A percentile compares a stretch with the other conserved stretches of the same genome.
phyloP scores from a whole-genome alignment of 2,797 vertebrate species.

The Aplochiton taeniatus region DNA sequence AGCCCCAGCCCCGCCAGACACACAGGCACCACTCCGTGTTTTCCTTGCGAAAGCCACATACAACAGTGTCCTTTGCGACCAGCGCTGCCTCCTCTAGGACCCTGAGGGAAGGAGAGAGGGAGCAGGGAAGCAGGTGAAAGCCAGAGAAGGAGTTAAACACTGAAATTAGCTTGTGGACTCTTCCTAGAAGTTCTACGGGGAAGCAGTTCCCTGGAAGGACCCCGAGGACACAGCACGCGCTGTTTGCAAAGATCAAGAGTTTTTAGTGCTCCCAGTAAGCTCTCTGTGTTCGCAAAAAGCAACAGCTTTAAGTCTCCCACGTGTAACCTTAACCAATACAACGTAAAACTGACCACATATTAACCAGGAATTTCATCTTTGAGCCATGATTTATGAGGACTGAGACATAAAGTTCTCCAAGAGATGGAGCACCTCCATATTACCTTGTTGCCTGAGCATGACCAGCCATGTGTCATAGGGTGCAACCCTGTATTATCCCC shows the following conservation, averaged over 20 bases:
- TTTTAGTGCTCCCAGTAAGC: constrained; percentile 15
- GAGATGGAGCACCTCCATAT: constrained; percentile 15
- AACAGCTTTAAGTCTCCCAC: background rate
- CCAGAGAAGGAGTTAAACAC: constrained; percentile 12
- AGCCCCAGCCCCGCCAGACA: constrained; percentile 93
- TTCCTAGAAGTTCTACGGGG: constrained; percentile 41
- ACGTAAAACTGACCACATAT: background rate
- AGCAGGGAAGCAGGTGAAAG: constrained; percentile 21
- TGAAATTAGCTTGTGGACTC: constrained; percentile 46
- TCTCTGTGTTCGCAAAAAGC: background rate
- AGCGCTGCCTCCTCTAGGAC: constrained; percentile 81
- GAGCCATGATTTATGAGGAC: constrained; percentile 22
- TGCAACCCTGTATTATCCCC: constrained; percentile 44
- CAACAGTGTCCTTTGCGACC: constrained; percentile 86
- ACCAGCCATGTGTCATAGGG: constrained; percentile 29
- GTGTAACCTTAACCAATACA: background rate
- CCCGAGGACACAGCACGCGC: constrained; percentile 19
- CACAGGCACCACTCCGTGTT: constrained; percentile 86
- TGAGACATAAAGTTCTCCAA: constrained; percentile 8
- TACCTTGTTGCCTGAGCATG: constrained; percentile 19
- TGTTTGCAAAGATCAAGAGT: constrained; percentile 18
- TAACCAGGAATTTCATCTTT: background rate
- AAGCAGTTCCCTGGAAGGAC: constrained; percentile 29
- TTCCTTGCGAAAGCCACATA: constrained; percentile 86
- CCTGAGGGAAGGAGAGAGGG: constrained; percentile 61